Evolutionary conservation across 2,113 vertebrate genomes (phyloP).

Genomic region (Mormyrus lacerda): DNA sequence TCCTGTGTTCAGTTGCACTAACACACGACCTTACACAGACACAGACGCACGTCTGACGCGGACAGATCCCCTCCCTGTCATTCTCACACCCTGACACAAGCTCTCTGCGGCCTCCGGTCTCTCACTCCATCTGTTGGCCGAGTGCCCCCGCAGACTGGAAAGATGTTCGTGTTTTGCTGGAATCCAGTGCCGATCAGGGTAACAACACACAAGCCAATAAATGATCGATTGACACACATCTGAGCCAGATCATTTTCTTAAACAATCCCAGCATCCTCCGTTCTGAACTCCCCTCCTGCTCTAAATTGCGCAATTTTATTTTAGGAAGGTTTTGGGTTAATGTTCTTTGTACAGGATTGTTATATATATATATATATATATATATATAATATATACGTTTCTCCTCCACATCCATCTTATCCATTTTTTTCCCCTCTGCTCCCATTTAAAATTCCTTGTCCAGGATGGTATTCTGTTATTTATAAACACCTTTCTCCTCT

Average conservation of each 20-base stretch:
- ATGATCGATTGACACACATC: not conserved
- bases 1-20: not conserved
- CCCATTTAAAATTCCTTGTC: not conserved
- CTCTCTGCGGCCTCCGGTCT: not conserved
- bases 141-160: not conserved
- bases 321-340: not conserved
- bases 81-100: not conserved
- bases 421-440: not conserved
- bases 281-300: not conserved
- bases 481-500: not conserved
- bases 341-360: not conserved
- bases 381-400: not conserved
- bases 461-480: not conserved
- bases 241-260: not conserved
- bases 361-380: too few species aligned
- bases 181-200: not conserved
- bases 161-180: not conserved
- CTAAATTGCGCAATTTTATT: not conserved
- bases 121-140: conserved; percentile 13
- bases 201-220: not conserved
- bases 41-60: not conserved
- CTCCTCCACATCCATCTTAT: not conserved
- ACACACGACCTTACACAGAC: not conserved
- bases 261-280: not conserved
- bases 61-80: not conserved